Evolutionary conservation across 2,888 invertebrate genomes (phyloP).

Genomic region (Amblyjoppa fuscipennis): DNA sequence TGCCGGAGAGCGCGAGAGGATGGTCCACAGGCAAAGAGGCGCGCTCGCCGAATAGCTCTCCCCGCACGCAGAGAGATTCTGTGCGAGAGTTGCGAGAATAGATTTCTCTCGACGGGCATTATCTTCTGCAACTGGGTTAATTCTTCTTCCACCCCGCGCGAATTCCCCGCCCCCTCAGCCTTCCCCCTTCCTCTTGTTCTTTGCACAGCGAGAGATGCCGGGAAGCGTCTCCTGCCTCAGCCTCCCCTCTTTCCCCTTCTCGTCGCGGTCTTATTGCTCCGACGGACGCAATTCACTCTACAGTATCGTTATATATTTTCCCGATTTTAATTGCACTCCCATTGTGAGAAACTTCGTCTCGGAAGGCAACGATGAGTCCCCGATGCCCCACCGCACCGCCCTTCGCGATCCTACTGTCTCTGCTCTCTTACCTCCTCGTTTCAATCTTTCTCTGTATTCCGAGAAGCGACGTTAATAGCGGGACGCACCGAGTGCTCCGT

Average conservation of each 20-base stretch:
- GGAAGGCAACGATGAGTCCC: constrained; percentile 62
- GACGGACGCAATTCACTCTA: constrained; percentile 57
- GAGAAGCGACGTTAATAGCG: constrained; percentile 45
- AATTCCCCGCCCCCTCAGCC: constrained; percentile 56
- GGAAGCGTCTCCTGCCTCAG: constrained; percentile 42
- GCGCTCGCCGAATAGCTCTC: constrained; percentile 73
- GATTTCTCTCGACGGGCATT: constrained; percentile 75
- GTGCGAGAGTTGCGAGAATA: constrained; percentile 70
- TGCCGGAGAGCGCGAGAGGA: background rate
- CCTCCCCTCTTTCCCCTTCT: constrained; percentile 50
- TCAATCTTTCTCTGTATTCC: constrained; percentile 32
- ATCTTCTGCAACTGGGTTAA: constrained; percentile 80
- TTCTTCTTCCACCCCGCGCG: constrained; percentile 70
- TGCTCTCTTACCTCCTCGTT: constrained; percentile 21
- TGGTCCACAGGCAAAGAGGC: constrained; percentile 55
- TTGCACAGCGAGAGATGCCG: constrained; percentile 28
- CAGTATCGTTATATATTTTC: constrained; percentile 74
- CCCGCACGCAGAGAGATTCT: constrained; percentile 25
- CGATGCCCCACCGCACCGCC: constrained; percentile 19
- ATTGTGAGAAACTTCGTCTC: constrained; percentile 72
- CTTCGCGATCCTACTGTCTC: constrained; percentile 2
- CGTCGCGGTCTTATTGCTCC: constrained; percentile 47
- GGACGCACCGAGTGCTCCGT: constrained; percentile 42
- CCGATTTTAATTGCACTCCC: constrained; percentile 79
- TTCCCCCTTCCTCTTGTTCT: constrained; percentile 54